Percentiles rank a stretch among this genome's conserved stretches.
These are phyloP conservation scores for Urosaurus nigricauda DNA, from an alignment of 2,797 vertebrate genomes.

Conservation along the genomic window DNA sequence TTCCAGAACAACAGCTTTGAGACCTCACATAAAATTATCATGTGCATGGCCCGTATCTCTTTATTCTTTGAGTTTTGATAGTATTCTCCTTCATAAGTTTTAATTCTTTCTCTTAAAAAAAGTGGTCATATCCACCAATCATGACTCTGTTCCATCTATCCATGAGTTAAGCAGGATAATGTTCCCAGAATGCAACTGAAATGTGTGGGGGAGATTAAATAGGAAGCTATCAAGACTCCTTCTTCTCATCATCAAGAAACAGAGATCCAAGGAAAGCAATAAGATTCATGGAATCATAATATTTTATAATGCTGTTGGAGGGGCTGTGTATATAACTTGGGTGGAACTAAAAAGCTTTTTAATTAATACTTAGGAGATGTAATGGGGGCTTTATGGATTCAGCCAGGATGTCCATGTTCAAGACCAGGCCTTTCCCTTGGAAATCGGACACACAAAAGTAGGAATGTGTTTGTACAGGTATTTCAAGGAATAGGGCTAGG, in stretches of 20 bases:
- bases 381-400: too few relatives aligned
- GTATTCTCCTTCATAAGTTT: background rate
- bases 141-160: background rate
- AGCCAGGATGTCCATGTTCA: background rate
- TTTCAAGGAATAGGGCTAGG: too few relatives aligned
- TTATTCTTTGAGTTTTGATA: background rate
- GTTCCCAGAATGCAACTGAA: constrained; percentile 14
- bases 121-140: background rate
- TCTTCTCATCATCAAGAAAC: background rate
- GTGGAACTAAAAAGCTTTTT: background rate
- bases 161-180: background rate
- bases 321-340: background rate
- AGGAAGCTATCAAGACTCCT: background rate
- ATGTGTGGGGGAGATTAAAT: background rate
- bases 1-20: background rate
- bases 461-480: background rate
- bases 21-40: background rate
- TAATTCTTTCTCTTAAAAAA: background rate
- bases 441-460: background rate
- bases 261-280: background rate
- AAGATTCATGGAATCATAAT: background rate
- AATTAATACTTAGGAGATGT: too few relatives aligned
- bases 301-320: background rate
- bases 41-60: background rate
- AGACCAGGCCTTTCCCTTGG: background rate